Percentiles rank a stretch among this genome's conserved stretches.
phyloP scores from a whole-genome alignment of 1,140 invertebrate genomes.

The Lepidostoma basale region DNA sequence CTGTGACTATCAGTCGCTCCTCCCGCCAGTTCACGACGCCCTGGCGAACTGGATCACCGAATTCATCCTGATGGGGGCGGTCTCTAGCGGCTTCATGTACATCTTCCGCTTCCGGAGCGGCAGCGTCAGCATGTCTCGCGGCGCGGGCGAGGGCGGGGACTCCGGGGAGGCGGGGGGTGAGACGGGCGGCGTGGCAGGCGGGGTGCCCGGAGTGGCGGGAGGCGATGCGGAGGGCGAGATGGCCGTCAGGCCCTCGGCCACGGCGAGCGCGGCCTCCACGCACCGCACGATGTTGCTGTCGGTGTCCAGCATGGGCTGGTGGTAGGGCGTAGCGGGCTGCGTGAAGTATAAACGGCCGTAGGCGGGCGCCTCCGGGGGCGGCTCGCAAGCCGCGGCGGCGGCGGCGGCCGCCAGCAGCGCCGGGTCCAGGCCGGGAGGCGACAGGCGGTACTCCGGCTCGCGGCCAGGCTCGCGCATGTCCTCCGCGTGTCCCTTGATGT shows the following conservation, averaged over 20 bases:
- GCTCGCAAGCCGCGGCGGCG: conserved; percentile 48
- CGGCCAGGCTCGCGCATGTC: conserved; percentile 55
- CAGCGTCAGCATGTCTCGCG: conserved; percentile 68
- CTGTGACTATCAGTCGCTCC: conserved; percentile 18
- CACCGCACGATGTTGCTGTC: conserved; percentile 71
- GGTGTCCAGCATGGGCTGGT: conserved; percentile 53
- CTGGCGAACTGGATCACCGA: conserved; percentile 84
- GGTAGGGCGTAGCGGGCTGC: conserved; percentile 32
- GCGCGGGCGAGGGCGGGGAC: conserved; percentile 64
- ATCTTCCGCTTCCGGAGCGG: conserved; percentile 81
- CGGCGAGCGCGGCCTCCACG: conserved; percentile 72
- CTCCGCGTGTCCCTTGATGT: conserved; percentile 88
- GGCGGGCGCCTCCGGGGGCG: conserved; percentile 45
- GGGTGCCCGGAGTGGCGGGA: conserved; percentile 60
- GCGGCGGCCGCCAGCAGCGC: conserved; percentile 49
- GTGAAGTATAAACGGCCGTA: conserved; percentile 41
- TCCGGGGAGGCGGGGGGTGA: conserved; percentile 67
- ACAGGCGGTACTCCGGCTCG: conserved; percentile 51
- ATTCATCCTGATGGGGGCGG: conserved; percentile 67
- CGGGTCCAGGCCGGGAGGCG: conserved; percentile 48
- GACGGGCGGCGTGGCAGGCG: conserved; percentile 67
- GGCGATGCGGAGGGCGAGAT: conserved; percentile 70
- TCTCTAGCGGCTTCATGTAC: conserved; percentile 73
- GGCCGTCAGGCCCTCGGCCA: conserved; percentile 57
- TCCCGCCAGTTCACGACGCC: conserved; percentile 61